Conservation (phyloP, 2,888 invertebrate genomes). For the Sminthurinus aureus region DNA sequence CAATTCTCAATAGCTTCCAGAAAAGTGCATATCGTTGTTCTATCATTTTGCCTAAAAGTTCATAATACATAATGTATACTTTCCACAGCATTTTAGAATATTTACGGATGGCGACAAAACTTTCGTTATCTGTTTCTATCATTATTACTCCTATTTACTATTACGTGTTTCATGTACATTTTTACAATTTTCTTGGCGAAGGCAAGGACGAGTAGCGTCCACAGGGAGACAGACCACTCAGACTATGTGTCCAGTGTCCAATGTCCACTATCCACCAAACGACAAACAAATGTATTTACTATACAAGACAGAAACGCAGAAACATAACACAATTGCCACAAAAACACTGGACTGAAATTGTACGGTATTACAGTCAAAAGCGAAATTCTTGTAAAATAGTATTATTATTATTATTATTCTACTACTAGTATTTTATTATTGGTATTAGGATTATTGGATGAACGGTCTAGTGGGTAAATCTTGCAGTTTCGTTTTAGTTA, state of each 20-base stretch:
- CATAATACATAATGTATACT: too few relatives aligned
- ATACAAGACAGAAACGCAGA: neutral
- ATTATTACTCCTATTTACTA: neutral
- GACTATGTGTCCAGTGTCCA: neutral
- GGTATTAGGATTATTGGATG: too few relatives aligned
- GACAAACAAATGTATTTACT: too few relatives aligned
- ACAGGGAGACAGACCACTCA: conserved; percentile 16
- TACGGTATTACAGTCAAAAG: neutral
- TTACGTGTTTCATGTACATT: conserved; percentile 21
- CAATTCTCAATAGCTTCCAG: neutral
- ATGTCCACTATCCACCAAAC: neutral
- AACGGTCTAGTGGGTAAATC: too few relatives aligned
- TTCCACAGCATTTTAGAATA: conserved; percentile 1
- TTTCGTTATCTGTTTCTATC: conserved; percentile 5
- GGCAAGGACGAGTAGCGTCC: neutral
- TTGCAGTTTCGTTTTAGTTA: too few relatives aligned
- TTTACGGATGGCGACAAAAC: neutral
- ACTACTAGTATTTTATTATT: too few relatives aligned
- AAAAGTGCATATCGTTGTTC: conserved; percentile 38
- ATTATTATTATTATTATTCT: too few relatives aligned
- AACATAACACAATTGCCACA: neutral
- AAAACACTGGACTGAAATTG: neutral
- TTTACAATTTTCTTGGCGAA: conserved; percentile 24
- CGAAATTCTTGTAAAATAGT: too few relatives aligned
- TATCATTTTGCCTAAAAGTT: conserved; percentile 9